Evolutionary conservation across 2,888 invertebrate genomes (phyloP).

Genomic region (Lydus trimaculatus): DNA sequence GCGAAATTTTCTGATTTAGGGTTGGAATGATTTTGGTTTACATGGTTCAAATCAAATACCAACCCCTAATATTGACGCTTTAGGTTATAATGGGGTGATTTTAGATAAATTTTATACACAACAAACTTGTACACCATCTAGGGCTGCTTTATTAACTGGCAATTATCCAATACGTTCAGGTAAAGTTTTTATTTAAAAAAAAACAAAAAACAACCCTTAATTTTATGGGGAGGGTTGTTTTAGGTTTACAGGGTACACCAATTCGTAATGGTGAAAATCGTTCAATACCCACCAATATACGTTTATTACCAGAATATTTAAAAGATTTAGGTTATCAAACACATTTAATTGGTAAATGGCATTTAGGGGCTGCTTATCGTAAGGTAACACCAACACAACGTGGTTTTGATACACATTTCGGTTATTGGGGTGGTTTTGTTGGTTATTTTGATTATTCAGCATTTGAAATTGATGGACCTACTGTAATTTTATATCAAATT

Average conservation of each 20-base stretch:
- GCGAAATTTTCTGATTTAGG: conserved; percentile 64
- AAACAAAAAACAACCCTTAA: not conserved
- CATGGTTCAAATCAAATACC: conserved; percentile 87
- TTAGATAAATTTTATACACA: conserved; percentile 86
- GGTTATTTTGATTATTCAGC: conserved; percentile 72
- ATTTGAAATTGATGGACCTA: not conserved
- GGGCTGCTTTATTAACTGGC: conserved; percentile 83
- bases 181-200: conserved; percentile 49
- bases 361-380: conserved; percentile 76
- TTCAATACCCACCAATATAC: conserved; percentile 68
- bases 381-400: conserved; percentile 73
- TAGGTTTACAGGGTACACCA: conserved; percentile 75
- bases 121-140: conserved; percentile 86
- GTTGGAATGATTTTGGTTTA: conserved; percentile 90
- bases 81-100: conserved; percentile 84
- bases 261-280: conserved; percentile 73
- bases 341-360: conserved; percentile 86
- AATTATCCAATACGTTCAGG: conserved; percentile 86
- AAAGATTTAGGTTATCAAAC: conserved; percentile 73
- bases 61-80: conserved; percentile 88
- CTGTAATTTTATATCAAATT: too few species aligned
- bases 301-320: conserved; percentile 67
- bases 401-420: conserved; percentile 83
- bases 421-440: conserved; percentile 82
- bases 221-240: not conserved